phyloP scores from a whole-genome alignment of 2,113 vertebrate genomes.

The Pluvialis apricaria region DNA sequence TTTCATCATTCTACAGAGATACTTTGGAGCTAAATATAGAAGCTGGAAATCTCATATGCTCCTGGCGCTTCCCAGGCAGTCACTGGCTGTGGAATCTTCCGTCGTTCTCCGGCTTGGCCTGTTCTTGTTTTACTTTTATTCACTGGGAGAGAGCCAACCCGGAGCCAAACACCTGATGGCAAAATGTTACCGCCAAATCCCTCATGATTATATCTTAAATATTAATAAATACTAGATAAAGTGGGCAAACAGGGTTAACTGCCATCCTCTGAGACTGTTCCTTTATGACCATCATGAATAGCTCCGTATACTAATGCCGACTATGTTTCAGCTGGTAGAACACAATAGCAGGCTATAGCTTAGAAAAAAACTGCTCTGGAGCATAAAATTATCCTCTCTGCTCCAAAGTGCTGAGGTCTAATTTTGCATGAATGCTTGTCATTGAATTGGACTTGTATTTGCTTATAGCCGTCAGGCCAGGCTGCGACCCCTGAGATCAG shows the following conservation, averaged over 20 bases:
- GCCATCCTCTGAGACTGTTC: neutral
- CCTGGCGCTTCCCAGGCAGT: neutral
- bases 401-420: neutral
- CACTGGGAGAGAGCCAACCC: neutral
- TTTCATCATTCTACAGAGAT: neutral
- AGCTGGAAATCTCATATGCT: neutral
- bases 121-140: neutral
- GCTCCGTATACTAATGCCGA: neutral
- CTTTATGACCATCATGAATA: neutral
- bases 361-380: neutral
- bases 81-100: neutral
- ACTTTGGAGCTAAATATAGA: constrained; percentile 13
- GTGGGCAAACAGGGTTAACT: neutral
- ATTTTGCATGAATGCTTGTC: neutral
- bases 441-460: neutral
- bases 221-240: neutral
- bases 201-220: neutral
- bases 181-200: neutral
- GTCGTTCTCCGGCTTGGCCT: neutral
- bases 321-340: neutral
- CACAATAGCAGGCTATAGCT: neutral
- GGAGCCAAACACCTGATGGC: neutral
- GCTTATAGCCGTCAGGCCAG: neutral
- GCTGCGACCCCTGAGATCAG: neutral
- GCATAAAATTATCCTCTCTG: neutral